These are phyloP conservation scores for Hippocampus mohnikei DNA, from an alignment of 2,113 vertebrate species.

Conservation along the genomic window DNA sequence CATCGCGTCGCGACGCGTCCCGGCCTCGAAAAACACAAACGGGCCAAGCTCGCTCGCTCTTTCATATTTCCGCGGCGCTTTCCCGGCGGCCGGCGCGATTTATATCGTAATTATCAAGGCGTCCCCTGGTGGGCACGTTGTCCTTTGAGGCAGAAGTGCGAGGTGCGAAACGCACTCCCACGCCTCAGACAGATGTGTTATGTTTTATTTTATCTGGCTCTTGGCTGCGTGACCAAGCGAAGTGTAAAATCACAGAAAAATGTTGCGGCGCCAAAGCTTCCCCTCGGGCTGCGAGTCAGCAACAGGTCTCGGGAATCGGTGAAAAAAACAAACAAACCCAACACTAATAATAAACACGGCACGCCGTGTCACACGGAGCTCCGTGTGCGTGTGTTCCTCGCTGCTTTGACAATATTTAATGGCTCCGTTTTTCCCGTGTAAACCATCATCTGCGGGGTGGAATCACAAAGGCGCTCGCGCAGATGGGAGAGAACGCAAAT, in stretches of 20 bases:
- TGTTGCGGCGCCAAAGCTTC: constrained; percentile 17
- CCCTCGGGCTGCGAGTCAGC: constrained; percentile 31
- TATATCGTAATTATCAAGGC: constrained; percentile 49
- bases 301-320: constrained; percentile 49
- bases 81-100: constrained; percentile 20
- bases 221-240: constrained; percentile 49
- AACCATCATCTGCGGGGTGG: constrained; percentile 19
- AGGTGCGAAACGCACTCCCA: constrained; percentile 38
- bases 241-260: constrained; percentile 54
- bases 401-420: constrained; percentile 35
- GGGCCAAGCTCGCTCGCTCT: background rate
- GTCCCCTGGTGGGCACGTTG: constrained; percentile 34
- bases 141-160: constrained; percentile 47
- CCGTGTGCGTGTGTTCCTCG: constrained; percentile 3
- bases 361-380: constrained; percentile 7
- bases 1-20: constrained; percentile 16
- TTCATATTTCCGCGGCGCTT: constrained; percentile 15
- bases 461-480: constrained; percentile 23
- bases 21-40: constrained; percentile 26
- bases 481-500: constrained; percentile 22
- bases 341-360: constrained; percentile 43
- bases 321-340: constrained; percentile 37
- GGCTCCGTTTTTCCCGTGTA: constrained; percentile 25
- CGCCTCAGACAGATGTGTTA: constrained; percentile 38
- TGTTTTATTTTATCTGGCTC: constrained; percentile 49